A percentile compares a stretch with the other conserved stretches of the same genome.
phyloP scores from a whole-genome alignment of 2,888 invertebrate species.

The Crocallis elinguaria region DNA sequence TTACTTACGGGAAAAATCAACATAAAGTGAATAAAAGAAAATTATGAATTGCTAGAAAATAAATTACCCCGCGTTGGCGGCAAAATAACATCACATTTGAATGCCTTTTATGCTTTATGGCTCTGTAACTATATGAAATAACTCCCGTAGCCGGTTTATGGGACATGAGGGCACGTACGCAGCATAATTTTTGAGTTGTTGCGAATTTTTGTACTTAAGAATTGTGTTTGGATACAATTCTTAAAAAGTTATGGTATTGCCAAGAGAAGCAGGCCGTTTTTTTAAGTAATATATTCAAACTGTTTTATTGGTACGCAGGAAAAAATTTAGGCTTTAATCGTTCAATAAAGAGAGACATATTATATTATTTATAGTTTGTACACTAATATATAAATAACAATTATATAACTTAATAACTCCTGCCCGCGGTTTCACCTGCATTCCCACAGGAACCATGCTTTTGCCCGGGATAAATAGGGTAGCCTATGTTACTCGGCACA shows the following conservation, averaged over 20 bases:
- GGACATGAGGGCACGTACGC: constrained; percentile 77
- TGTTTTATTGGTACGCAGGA: too few relatives aligned
- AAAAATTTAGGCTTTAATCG: background rate
- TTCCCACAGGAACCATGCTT: too few relatives aligned
- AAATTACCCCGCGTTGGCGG: constrained; percentile 84
- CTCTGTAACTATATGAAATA: constrained; percentile 82
- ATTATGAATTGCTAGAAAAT: constrained; percentile 84
- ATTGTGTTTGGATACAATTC: constrained; percentile 30
- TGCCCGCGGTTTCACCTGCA: too few relatives aligned
- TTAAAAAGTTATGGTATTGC: constrained; percentile 4
- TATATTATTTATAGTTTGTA: too few relatives aligned
- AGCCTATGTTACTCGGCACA: too few relatives aligned
- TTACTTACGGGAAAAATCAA: constrained; percentile 83
- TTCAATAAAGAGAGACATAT: too few relatives aligned
- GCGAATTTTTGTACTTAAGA: constrained; percentile 47
- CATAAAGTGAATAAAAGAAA: constrained; percentile 86
- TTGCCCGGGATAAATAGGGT: too few relatives aligned
- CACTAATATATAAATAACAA: too few relatives aligned
- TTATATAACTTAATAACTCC: too few relatives aligned
- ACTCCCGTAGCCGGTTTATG: constrained; percentile 77
- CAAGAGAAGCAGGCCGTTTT: background rate
- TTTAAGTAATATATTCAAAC: background rate
- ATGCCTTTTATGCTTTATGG: constrained; percentile 85
- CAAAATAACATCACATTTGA: constrained; percentile 85
- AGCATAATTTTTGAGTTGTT: constrained; percentile 78